phyloP scores from a whole-genome alignment of 2,888 invertebrate species.

The Pegoplata infirma region DNA sequence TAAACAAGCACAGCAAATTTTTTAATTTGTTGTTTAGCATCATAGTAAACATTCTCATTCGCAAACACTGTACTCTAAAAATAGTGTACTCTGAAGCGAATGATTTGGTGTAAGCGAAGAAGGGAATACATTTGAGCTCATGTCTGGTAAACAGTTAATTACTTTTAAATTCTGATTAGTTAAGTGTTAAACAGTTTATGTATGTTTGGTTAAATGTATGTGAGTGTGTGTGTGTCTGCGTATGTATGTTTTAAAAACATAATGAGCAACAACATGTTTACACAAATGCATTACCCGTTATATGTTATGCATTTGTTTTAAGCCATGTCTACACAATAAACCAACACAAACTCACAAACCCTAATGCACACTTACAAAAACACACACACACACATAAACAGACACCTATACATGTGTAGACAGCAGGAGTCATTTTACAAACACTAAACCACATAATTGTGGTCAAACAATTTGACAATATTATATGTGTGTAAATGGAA shows the following conservation, averaged over 20 bases:
- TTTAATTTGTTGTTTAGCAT: too few species aligned
- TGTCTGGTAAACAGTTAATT: too few species aligned
- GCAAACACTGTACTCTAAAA: too few species aligned
- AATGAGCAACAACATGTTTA: conserved; percentile 69
- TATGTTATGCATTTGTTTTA: conserved; percentile 62
- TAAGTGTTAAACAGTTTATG: conserved; percentile 58
- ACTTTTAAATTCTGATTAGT: too few species aligned
- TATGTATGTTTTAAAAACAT: conserved; percentile 58
- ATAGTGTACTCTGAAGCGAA: too few species aligned
- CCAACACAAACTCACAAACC: conserved; percentile 32
- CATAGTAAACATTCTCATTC: too few species aligned
- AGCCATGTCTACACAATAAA: conserved; percentile 63
- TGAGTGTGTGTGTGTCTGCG: conserved; percentile 32
- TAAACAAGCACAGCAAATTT: too few species aligned
- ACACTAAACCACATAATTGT: conserved; percentile 62
- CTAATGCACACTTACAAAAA: neutral
- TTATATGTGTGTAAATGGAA: conserved; percentile 30
- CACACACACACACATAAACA: neutral
- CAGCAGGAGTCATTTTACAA: conserved; percentile 55
- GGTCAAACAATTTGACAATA: conserved; percentile 61
- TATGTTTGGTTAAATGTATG: too few species aligned
- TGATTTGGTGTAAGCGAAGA: too few species aligned
- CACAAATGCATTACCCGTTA: conserved; percentile 66
- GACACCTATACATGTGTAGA: neutral
- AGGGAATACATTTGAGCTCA: too few species aligned